These are phyloP conservation scores for Lithodes maja DNA, from an alignment of 2,888 invertebrate species.

Conservation along the genomic window DNA sequence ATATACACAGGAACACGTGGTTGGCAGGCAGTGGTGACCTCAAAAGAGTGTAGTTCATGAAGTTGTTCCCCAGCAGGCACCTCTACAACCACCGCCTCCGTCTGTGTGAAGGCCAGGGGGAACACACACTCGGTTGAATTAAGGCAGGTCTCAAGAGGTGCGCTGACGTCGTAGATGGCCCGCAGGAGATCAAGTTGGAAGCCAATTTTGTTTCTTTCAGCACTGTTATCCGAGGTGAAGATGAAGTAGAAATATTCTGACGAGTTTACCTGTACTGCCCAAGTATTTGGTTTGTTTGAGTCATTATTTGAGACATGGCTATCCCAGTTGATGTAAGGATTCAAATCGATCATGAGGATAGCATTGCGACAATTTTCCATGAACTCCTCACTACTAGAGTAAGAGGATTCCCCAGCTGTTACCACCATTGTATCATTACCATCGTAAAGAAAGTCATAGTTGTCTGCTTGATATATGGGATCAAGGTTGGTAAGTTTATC, in stretches of 20 bases:
- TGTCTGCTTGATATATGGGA: neutral
- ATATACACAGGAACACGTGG: slow-evolving; percentile 87
- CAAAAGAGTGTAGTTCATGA: slow-evolving; percentile 72
- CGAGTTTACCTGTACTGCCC: slow-evolving; percentile 78
- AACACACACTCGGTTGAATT: slow-evolving; percentile 87
- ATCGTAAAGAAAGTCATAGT: slow-evolving; percentile 36
- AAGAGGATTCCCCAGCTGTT: slow-evolving; percentile 67
- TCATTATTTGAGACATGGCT: neutral
- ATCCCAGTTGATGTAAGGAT: slow-evolving; percentile 51
- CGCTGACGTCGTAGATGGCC: slow-evolving; percentile 86
- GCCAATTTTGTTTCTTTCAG: slow-evolving; percentile 86
- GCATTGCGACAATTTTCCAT: slow-evolving; percentile 62
- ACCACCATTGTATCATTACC: slow-evolving; percentile 69
- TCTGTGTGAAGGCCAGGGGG: slow-evolving; percentile 82
- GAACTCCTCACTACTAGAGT: slow-evolving; percentile 69
- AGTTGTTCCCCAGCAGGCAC: slow-evolving; percentile 75
- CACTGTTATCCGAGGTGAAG: slow-evolving; percentile 90
- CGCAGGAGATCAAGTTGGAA: slow-evolving; percentile 90
- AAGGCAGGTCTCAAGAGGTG: slow-evolving; percentile 82
- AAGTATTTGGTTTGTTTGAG: neutral
- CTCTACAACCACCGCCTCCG: slow-evolving; percentile 88
- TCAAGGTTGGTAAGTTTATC: slow-evolving; percentile 4
- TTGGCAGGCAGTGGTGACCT: slow-evolving; percentile 84
- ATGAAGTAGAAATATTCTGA: slow-evolving; percentile 93
- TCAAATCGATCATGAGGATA: slow-evolving; percentile 55